A percentile compares a stretch with the other conserved stretches of the same genome.
Conservation (phyloP, 2,113 vertebrate genomes). For the Petrocephalus zakoni region DNA sequence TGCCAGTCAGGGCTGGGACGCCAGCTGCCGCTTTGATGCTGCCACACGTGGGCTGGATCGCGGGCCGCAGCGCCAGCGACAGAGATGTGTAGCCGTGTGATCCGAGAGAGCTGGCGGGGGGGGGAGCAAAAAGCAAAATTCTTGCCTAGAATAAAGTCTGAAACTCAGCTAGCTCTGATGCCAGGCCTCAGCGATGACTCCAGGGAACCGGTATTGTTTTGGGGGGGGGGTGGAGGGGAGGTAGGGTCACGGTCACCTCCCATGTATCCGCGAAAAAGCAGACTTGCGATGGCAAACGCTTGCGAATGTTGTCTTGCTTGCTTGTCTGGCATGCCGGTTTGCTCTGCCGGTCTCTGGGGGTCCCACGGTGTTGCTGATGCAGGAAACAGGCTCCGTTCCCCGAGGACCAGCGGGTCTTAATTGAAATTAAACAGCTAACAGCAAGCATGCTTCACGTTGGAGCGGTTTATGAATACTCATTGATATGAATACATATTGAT, state of each 20-base stretch:
- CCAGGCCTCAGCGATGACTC: not conserved
- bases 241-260: not conserved
- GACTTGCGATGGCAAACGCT: not conserved
- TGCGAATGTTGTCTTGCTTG: not conserved
- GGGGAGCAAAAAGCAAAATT: not conserved
- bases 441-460: slow-evolving; percentile 62
- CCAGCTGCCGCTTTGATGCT: slow-evolving; percentile 43
- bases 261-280: not conserved
- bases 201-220: not conserved
- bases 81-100: not conserved
- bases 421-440: slow-evolving; percentile 72
- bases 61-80: not conserved
- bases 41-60: slow-evolving; percentile 1
- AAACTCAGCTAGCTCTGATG: not conserved
- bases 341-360: slow-evolving; percentile 40
- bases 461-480: slow-evolving; percentile 63
- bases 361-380: slow-evolving; percentile 46
- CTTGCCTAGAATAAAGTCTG: not conserved
- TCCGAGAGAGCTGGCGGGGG: not conserved
- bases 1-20: slow-evolving; percentile 42
- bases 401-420: slow-evolving; percentile 69
- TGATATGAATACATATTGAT: slow-evolving; percentile 37
- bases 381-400: slow-evolving; percentile 43
- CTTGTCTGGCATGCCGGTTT: not conserved
- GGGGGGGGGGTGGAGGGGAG: not conserved